Evolutionary conservation across 2,797 vertebrate species (phyloP).

Genomic region (Notolabrus celidotus): DNA sequence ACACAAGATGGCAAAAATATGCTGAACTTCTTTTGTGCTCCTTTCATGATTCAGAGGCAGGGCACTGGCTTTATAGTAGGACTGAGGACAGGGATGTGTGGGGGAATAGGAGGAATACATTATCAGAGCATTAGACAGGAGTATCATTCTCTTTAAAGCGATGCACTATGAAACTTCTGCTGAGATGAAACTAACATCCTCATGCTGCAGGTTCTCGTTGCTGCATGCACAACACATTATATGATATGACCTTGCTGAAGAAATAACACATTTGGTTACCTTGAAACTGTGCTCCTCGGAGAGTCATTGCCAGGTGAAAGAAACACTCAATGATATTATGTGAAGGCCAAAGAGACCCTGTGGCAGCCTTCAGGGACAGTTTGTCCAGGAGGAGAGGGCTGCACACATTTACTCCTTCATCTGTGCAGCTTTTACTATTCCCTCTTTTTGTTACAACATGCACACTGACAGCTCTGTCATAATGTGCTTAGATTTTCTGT

Average conservation of each 20-base stretch:
- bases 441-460: background rate
- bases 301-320: conserved; percentile 14
- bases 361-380: background rate
- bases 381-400: conserved; percentile 1
- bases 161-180: background rate
- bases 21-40: conserved; percentile 10
- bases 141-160: background rate
- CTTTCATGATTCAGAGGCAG: conserved; percentile 18
- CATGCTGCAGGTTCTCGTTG: background rate
- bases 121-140: conserved; percentile 8
- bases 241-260: conserved; percentile 29
- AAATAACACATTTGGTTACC: conserved; percentile 26
- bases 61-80: conserved; percentile 1
- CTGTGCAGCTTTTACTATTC: background rate
- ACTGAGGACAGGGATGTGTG: conserved; percentile 1
- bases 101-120: conserved; percentile 13
- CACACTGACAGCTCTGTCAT: background rate
- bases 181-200: conserved; percentile 15
- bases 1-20: conserved; percentile 15
- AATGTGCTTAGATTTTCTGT: background rate
- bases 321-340: conserved; percentile 15
- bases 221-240: background rate
- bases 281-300: conserved; percentile 18
- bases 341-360: conserved; percentile 31
- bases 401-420: background rate